Conservation (phyloP, 2,797 vertebrate genomes). For the Galaxias olidus region DNA sequence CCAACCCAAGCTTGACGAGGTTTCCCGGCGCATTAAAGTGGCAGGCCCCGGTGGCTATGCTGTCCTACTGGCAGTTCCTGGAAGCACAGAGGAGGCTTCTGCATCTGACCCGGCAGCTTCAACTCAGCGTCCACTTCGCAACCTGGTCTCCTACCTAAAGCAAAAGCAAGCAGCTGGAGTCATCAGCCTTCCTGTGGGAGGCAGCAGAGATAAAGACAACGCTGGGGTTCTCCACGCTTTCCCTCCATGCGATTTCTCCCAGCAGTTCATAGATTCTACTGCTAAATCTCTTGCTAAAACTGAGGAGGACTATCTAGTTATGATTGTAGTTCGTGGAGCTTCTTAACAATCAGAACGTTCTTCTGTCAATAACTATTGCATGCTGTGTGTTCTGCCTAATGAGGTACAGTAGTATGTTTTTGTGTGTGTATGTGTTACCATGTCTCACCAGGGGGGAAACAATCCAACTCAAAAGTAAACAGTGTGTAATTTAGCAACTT, state of each 20-base stretch:
- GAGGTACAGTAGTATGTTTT: conserved; percentile 81
- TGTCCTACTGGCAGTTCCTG: conserved; percentile 92
- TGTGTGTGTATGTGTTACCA: conserved; percentile 65
- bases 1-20: conserved; percentile 98
- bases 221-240: conserved; percentile 98
- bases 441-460: conserved; percentile 68
- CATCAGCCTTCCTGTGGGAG: conserved; percentile 97
- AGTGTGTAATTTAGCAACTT: conserved; percentile 41
- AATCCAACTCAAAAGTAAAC: conserved; percentile 44
- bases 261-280: conserved; percentile 98
- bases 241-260: conserved; percentile 99
- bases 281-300: conserved; percentile 98
- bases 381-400: conserved; percentile 86
- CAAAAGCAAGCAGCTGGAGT: conserved; percentile 99
- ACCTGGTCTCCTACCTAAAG: conserved; percentile 99
- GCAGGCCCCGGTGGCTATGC: conserved; percentile 94
- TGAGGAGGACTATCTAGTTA: conserved; percentile 99
- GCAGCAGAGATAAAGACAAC: conserved; percentile 98
- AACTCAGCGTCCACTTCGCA: conserved; percentile 95
- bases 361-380: conserved; percentile 79
- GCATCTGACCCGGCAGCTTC: conserved; percentile 84
- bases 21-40: conserved; percentile 96
- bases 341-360: conserved; percentile 83
- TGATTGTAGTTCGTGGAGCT: conserved; percentile 98
- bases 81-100: conserved; percentile 80